A percentile compares a stretch with the other conserved stretches of the same genome.
Conservation (phyloP, 1,140 invertebrate species). For the Helicoverpa zea region DNA sequence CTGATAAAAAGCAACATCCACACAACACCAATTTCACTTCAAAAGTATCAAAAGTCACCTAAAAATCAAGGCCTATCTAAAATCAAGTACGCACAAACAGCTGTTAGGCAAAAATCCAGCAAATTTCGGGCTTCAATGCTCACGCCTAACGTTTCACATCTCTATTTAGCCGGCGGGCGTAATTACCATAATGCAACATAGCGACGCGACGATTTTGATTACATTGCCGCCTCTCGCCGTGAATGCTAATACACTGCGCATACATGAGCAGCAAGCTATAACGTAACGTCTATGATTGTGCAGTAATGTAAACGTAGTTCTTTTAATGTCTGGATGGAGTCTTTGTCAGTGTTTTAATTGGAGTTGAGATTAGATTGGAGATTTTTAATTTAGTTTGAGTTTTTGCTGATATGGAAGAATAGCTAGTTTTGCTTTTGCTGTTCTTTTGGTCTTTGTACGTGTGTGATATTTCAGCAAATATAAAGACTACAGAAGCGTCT, state of each 20-base stretch:
- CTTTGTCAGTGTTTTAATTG: constrained; percentile 26
- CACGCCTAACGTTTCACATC: constrained; percentile 56
- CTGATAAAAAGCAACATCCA: not conserved
- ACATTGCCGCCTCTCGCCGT: constrained; percentile 59
- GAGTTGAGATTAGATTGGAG: not conserved
- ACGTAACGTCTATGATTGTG: constrained; percentile 46
- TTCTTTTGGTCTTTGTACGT: too few relatives aligned
- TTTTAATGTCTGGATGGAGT: constrained; percentile 21
- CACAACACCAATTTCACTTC: too few relatives aligned
- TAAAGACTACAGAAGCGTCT: too few relatives aligned
- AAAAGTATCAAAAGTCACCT: not conserved
- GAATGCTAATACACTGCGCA: constrained; percentile 61
- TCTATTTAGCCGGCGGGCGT: constrained; percentile 58
- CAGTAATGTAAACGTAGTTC: constrained; percentile 42
- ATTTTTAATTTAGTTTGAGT: not conserved
- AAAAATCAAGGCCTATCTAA: constrained; percentile 9
- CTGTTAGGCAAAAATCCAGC: constrained; percentile 30
- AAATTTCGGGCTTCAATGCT: constrained; percentile 51
- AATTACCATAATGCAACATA: constrained; percentile 70
- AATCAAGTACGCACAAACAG: not conserved
- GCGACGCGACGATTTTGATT: constrained; percentile 66
- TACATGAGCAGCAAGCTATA: constrained; percentile 46
- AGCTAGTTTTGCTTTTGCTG: too few relatives aligned
- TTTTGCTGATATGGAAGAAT: too few relatives aligned
- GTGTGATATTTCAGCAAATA: too few relatives aligned